Evolutionary conservation across 2,113 vertebrate species (phyloP).

Genomic region (Saccopteryx leptura): DNA sequence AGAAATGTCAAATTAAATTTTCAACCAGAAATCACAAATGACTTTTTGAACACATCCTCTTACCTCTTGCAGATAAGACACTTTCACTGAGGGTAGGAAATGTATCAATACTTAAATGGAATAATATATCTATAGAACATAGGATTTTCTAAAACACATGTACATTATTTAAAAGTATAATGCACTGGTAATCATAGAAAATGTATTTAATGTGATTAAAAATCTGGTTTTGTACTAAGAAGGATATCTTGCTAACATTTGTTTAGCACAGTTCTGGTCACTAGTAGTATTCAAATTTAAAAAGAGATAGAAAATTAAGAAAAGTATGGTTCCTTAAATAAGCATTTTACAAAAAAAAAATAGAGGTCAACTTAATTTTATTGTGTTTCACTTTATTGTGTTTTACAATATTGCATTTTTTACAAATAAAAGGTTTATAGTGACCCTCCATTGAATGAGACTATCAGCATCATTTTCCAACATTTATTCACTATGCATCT

Average conservation of each 20-base stretch:
- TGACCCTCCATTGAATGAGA: too few relatives aligned
- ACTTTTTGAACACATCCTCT: background rate
- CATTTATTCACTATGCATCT: background rate
- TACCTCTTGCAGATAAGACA: background rate
- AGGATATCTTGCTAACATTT: background rate
- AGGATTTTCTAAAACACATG: background rate
- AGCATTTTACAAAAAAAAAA: constrained; percentile 26
- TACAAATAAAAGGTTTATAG: too few relatives aligned
- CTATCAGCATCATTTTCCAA: background rate
- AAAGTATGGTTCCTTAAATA: background rate
- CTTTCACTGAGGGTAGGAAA: background rate
- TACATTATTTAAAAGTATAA: background rate
- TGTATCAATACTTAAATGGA: background rate
- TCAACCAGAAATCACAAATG: background rate
- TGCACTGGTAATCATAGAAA: background rate
- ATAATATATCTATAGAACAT: background rate
- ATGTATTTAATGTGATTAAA: background rate
- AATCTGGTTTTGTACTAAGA: background rate
- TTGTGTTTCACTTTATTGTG: too few relatives aligned
- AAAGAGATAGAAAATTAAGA: background rate
- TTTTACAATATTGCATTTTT: too few relatives aligned
- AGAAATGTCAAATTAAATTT: constrained; percentile 22
- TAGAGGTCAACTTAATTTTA: too few relatives aligned
- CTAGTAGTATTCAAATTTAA: background rate
- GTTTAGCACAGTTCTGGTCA: background rate